A percentile compares a stretch with the other conserved stretches of the same genome.
phyloP scores from a whole-genome alignment of 2,888 invertebrate genomes.

The Lepidocyrtoides sp. region DNA sequence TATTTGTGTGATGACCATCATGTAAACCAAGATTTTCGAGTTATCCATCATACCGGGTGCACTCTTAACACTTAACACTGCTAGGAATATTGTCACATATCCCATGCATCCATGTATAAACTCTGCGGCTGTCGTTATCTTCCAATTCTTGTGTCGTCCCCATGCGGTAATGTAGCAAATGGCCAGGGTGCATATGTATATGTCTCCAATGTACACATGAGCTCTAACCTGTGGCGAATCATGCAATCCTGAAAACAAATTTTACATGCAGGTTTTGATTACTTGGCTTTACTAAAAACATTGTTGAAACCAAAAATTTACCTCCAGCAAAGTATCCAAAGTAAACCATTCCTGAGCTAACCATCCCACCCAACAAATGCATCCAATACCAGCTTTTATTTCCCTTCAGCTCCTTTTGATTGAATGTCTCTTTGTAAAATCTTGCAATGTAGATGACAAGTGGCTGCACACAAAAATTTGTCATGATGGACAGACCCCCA shows the following conservation, averaged over 20 bases:
- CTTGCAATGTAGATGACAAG: constrained; percentile 72
- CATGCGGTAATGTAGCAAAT: constrained; percentile 67
- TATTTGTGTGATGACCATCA: constrained; percentile 71
- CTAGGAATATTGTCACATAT: constrained; percentile 60
- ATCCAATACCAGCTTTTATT: constrained; percentile 74
- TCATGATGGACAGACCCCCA: constrained; percentile 72
- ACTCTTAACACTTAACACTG: constrained; percentile 53
- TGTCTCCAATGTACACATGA: constrained; percentile 66
- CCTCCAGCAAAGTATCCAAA: constrained; percentile 72
- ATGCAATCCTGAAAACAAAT: no score
- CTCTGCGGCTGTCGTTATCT: constrained; percentile 55
- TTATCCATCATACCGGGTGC: constrained; percentile 45
- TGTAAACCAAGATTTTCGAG: constrained; percentile 62
- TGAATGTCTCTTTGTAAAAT: constrained; percentile 79
- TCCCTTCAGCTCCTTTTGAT: constrained; percentile 38
- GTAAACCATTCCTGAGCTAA: constrained; percentile 65
- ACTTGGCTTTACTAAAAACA: no score
- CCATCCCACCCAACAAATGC: constrained; percentile 72
- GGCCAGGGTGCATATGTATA: constrained; percentile 66
- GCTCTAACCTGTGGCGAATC: not conserved
- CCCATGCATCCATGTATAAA: constrained; percentile 56
- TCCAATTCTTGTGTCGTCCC: constrained; percentile 63
- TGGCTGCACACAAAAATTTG: constrained; percentile 74
- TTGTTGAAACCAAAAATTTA: no score
- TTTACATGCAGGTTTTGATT: no score